Percentiles rank a stretch among this genome's conserved stretches.
Evolutionary conservation across 2,888 invertebrate species (phyloP).

Genomic region (Pheosia tremula): DNA sequence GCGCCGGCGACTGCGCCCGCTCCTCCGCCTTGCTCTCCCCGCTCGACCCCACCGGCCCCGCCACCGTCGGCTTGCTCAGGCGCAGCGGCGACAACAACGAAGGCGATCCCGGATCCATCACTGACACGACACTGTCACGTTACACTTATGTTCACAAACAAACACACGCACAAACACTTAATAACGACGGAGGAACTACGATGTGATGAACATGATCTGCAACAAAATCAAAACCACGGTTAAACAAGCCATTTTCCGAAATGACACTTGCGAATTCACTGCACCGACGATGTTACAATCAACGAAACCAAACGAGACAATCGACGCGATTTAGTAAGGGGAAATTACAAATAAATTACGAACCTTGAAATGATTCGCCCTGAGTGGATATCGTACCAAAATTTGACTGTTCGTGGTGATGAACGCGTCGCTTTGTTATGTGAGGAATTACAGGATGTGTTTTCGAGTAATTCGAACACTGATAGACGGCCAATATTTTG

Average conservation of each 20-base stretch:
- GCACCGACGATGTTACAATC: conserved; percentile 65
- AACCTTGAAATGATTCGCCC: conserved; percentile 84
- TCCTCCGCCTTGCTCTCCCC: conserved; percentile 74
- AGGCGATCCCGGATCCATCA: conserved; percentile 82
- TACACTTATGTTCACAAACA: conserved; percentile 75
- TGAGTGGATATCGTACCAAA: conserved; percentile 85
- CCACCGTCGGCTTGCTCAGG: conserved; percentile 72
- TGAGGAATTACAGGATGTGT: conserved; percentile 75
- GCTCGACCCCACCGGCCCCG: conserved; percentile 43
- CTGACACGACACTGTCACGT: conserved; percentile 72
- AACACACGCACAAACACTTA: conserved; percentile 76
- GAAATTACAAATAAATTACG: conserved; percentile 81
- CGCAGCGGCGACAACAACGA: conserved; percentile 79
- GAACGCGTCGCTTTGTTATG: conserved; percentile 64
- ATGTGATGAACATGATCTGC: conserved; percentile 83
- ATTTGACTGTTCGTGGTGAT: conserved; percentile 81
- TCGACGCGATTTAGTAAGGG: conserved; percentile 71
- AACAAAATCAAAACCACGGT: conserved; percentile 66
- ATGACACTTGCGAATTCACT: conserved; percentile 50
- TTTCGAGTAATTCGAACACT: conserved; percentile 78
- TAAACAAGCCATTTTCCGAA: conserved; percentile 51
- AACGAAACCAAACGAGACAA: conserved; percentile 58
- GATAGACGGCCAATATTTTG: conserved; percentile 84
- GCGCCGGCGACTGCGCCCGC: conserved; percentile 70
- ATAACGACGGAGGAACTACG: conserved; percentile 77